Evolutionary conservation across 2,113 vertebrate genomes (phyloP), one percentile per base, ranked within the genome.

Genomic region (Gnathonemus echidnorhynchus): DNA sequence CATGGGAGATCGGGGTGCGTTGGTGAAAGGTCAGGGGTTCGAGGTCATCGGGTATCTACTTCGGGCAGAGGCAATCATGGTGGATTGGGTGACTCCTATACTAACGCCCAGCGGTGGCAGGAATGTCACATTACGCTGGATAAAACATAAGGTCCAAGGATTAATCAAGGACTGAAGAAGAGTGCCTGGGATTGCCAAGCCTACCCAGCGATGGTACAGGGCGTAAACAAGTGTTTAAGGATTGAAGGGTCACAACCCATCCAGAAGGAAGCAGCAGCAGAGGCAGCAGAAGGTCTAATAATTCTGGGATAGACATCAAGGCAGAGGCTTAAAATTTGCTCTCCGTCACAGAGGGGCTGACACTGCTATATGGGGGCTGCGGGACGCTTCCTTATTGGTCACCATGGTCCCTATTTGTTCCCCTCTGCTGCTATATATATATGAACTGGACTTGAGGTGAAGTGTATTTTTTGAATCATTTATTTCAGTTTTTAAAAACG

Each of bases 1-100:
- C 39, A 31, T 31, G 9, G 24, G 45, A 50, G 58, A 62, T 50
- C 13, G 88, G n/a, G 5, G 62, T 35, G 50, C 13, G 15, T 49
- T n/a, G 46, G 88, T 48, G n/a, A 50, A 5, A n/a, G 39, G 53
- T 27, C 31, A 35, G 56, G 19, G 88, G 88, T 53, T 42, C n/a
- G 0, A 53, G 86, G 86, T 87, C 86, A 0, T 31, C 9, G 8
- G 49, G 86, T 27, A 39, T 88, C 53, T 45, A 45, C 53, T 42
- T 17, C 6, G 6, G 70, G 77, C 89, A 89, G 48, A 50, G 62
- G 77, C 89, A 86, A 88, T 52, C 27, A 87, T 52, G 27, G 86
- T 6, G 48, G 19, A 85, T 48, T 48, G 21, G 35, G 42, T 24
- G 80, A 6, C 17, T 85, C 83, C 21, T 24, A 48, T 48, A 17